Evolutionary conservation across 1,140 invertebrate genomes (phyloP), one percentile per base, ranked within the genome.

Genomic region (Aphaenogaster rudis): DNA sequence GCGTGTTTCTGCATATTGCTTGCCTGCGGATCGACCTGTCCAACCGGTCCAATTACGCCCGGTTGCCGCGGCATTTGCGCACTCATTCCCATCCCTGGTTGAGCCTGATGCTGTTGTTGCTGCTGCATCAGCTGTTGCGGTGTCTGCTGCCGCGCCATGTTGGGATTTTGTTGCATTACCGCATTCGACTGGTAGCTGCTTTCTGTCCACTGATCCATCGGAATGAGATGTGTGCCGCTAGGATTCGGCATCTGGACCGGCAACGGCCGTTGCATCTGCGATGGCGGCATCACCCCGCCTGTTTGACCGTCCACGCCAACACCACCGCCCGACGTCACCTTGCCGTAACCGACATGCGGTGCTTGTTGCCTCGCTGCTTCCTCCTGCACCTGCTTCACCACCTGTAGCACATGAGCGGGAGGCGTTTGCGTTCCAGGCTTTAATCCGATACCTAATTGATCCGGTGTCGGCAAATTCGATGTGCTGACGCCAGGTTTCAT

Each of bases 341-440:
- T 98, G 3, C 97, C 97, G 86, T 97, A 97, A 66, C 95, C 93
- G 28, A 96, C 96, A 86, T 97, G 97, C 13, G 97, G 97, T 11
- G 97, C 97, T 92, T 98, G 97, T 93, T 98, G 98, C 36, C 98
- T 96, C 1, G 98, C 98, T 64, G 98, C 98, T 93, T 98, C 98
- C 92, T 99, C 98, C 94, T 99, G 98, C 1, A 99, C 98, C 95
- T 99, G 97, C 92, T 98, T 98, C 17, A 98, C 98, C 39, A 98
- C 98, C 93, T 98, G 97, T 54, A 98, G 96, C 15, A 98, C 98
- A 93, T 97, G 98, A 4, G 97, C 97, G 4, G 98, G 97, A 11
- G 98, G 98, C 11, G 97, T 97, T 92, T 98, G 97, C 6, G 96
- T 96, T 7, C 96, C 96, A 8, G 97, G 97, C 86, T 97, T 97